These are phyloP conservation scores for Meloidogyne floridensis DNA, from an alignment of 1,140 invertebrate genomes.

Conservation along the genomic window DNA sequence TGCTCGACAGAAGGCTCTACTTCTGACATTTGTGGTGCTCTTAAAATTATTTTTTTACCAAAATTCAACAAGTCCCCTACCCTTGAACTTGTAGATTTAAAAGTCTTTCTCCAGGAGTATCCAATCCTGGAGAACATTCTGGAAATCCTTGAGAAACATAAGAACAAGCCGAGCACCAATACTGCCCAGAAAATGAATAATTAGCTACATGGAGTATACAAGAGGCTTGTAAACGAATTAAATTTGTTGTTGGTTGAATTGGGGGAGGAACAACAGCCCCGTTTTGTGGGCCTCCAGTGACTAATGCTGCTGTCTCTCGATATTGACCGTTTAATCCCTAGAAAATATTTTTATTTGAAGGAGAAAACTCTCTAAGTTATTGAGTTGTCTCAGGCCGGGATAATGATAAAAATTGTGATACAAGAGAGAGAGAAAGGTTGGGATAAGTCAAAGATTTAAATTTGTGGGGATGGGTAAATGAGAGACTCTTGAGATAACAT, in stretches of 20 bases:
- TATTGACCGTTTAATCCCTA: slow-evolving; percentile 51
- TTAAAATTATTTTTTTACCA: neutral
- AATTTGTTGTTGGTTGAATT: neutral
- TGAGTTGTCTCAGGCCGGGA: too few species aligned
- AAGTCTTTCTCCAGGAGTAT: slow-evolving; percentile 47
- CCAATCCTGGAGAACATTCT: slow-evolving; percentile 57
- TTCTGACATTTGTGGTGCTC: slow-evolving; percentile 48
- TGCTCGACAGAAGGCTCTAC: slow-evolving; percentile 59
- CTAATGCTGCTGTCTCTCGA: slow-evolving; percentile 36
- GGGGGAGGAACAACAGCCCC: slow-evolving; percentile 11
- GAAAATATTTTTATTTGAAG: neutral
- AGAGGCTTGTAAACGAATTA: slow-evolving; percentile 38
- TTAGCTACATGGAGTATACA: slow-evolving; percentile 59
- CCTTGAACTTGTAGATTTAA: slow-evolving; percentile 63
- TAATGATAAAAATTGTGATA: too few species aligned
- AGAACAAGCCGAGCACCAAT: slow-evolving; percentile 66
- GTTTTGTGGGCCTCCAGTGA: neutral
- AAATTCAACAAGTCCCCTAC: neutral
- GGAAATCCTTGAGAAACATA: slow-evolving; percentile 61
- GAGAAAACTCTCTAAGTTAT: too few species aligned
- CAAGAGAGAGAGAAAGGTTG: too few species aligned
- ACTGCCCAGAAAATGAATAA: slow-evolving; percentile 63
- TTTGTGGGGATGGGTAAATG: too few species aligned
- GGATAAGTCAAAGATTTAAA: too few species aligned
- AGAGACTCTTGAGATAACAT: too few species aligned